Base-by-base conservation (phyloP, 2,797 vertebrate species). In the Denticeps clupeoides region DNA sequence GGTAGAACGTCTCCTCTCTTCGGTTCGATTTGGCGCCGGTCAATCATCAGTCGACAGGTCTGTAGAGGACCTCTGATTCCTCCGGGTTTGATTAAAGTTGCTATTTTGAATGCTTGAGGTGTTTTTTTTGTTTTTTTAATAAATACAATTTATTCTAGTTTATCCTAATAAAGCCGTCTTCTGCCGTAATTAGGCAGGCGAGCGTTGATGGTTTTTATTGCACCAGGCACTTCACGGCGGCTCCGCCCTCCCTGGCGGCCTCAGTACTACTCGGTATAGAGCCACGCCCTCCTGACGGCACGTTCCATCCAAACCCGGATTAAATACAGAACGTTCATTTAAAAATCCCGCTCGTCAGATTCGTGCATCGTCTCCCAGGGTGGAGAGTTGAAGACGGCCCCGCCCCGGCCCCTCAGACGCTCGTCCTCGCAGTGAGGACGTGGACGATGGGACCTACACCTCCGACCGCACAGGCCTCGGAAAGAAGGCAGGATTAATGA, bases 381-480 rank as follows among this genome's bases (percentile, higher is more conserved):
- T n/a, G n/a, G n/a, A n/a, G n/a, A n/a, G n/a, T n/a, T n/a, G n/a
- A n/a, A n/a, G n/a, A n/a, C n/a, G n/a, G n/a, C n/a, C n/a, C n/a
- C n/a, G n/a, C n/a, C 53, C 54, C 43, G 11, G 21, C 9, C n/a
- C 11, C 16, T 90, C 84, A 94, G 66, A 94, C 83, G 5, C 88
- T 89, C 79, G 90, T 94, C 81, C 92, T 83, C 54, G 91, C 87
- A 16, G 89, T 93, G 62, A 96, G 84, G 65, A 95, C 92, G 73
- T 92, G 69, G 24, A 94, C 82, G 61, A 94, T 95, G 69, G 86
- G 93, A 28, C 92, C 92, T 29, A 95, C 75, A 45, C 91, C 92
- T 44, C 91, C 92, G 49, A 82, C 87, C 15, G 87, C 89, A 54
- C 93, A 74, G 13, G 82, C 88, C 91, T 95, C 79, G 58, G 51